Evolutionary conservation across 2,113 vertebrate genomes (phyloP).

Genomic region (Ahaetulla prasina): DNA sequence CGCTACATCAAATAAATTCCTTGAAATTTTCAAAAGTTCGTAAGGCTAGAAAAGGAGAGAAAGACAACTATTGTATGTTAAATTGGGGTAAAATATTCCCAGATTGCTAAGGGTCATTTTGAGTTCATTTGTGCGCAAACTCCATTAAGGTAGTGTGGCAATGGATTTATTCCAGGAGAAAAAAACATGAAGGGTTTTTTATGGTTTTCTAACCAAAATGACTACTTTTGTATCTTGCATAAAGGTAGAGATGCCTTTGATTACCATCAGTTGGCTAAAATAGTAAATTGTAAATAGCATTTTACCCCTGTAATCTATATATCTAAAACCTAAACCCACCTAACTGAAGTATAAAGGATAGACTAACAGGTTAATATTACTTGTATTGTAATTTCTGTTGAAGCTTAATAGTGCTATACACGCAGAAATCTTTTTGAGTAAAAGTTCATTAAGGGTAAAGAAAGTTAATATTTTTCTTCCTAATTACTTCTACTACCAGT

Average conservation of each 20-base stretch:
- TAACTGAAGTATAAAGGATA: neutral
- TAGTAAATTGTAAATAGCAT: conserved; percentile 3
- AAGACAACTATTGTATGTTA: conserved; percentile 38
- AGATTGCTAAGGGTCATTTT: conserved; percentile 50
- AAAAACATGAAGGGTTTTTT: conserved; percentile 42
- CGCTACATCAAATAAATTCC: neutral
- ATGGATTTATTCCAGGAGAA: conserved; percentile 56
- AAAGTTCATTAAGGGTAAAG: neutral
- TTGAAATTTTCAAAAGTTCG: neutral
- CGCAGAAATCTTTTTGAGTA: neutral
- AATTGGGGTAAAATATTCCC: conserved; percentile 47
- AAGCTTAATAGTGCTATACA: neutral
- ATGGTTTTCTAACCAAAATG: conserved; percentile 16
- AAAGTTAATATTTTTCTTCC: neutral
- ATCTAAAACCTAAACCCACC: neutral
- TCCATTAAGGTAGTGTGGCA: conserved; percentile 47
- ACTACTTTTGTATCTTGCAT: conserved; percentile 7
- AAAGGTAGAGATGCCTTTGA: conserved; percentile 24
- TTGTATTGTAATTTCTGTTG: neutral
- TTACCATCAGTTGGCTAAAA: neutral
- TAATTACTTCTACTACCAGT: neutral
- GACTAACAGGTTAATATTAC: neutral
- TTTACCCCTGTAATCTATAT: neutral
- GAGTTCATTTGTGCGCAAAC: conserved; percentile 45
- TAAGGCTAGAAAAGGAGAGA: conserved; percentile 32